phyloP scores from a whole-genome alignment of 2,113 vertebrate species.

The Amazona vittata region DNA sequence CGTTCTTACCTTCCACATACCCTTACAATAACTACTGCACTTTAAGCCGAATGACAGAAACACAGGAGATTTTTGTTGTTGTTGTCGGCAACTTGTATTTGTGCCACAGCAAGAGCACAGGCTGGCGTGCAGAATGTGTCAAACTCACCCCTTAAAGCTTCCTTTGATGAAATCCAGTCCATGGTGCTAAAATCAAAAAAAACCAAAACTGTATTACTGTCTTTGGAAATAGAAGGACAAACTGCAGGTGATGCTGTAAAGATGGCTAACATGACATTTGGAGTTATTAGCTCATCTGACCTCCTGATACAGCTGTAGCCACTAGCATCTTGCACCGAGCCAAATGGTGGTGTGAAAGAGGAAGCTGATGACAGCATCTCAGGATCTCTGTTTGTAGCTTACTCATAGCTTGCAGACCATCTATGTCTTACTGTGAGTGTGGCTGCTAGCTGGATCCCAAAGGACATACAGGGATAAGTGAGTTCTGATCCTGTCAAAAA shows the following conservation, averaged over 20 bases:
- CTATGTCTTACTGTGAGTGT: background rate
- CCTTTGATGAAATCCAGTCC: background rate
- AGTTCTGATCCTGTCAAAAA: background rate
- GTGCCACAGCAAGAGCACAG: background rate
- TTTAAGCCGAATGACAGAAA: background rate
- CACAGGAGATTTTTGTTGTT: background rate
- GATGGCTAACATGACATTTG: background rate
- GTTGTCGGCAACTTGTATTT: background rate
- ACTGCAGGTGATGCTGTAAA: background rate
- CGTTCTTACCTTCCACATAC: background rate
- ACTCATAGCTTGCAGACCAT: fast-evolving
- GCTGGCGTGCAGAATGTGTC: background rate
- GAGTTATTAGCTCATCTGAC: background rate
- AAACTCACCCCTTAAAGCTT: background rate
- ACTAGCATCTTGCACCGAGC: background rate
- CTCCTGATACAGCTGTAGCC: background rate
- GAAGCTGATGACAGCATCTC: background rate
- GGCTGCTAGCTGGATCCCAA: background rate
- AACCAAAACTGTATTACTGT: background rate
- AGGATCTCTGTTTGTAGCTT: background rate
- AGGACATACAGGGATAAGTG: background rate
- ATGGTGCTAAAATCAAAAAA: background rate
- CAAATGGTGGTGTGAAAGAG: background rate
- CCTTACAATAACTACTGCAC: background rate
- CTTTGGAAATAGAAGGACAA: background rate